Evolutionary conservation across 2,113 vertebrate species (phyloP).

Genomic region (Nycticebus coucang): DNA sequence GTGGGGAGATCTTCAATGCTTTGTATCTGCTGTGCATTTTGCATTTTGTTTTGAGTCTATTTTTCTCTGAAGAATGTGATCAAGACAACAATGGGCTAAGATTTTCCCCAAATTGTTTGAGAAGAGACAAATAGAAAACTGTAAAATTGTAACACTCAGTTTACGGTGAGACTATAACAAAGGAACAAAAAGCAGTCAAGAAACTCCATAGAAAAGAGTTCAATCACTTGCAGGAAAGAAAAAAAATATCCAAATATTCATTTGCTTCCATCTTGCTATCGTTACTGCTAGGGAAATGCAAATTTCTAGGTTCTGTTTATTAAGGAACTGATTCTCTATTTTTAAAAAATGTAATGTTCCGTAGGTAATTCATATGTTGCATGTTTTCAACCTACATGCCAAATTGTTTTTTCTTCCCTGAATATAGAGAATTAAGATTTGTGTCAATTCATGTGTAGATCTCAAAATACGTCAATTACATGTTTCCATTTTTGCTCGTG

Average conservation of each 20-base stretch:
- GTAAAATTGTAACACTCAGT: background rate
- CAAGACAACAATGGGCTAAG: background rate
- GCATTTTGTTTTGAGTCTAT: constrained; percentile 39
- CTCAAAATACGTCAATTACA: background rate
- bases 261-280: background rate
- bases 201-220: background rate
- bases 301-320: background rate
- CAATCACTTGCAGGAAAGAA: background rate
- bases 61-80: constrained; percentile 53
- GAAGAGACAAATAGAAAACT: constrained; percentile 28
- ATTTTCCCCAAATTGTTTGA: constrained; percentile 10
- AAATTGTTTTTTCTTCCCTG: background rate
- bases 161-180: background rate
- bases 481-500: background rate
- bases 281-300: background rate
- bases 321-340: background rate
- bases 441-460: background rate
- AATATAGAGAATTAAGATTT: background rate
- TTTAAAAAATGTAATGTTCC: constrained; percentile 5
- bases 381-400: constrained; percentile 23
- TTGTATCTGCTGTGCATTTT: constrained; percentile 32
- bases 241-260: background rate
- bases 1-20: background rate
- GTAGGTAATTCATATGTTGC: background rate
- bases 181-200: background rate